These are phyloP conservation scores for Silvanus unidentatus DNA, from an alignment of 2,888 invertebrate genomes.

Conservation along the genomic window DNA sequence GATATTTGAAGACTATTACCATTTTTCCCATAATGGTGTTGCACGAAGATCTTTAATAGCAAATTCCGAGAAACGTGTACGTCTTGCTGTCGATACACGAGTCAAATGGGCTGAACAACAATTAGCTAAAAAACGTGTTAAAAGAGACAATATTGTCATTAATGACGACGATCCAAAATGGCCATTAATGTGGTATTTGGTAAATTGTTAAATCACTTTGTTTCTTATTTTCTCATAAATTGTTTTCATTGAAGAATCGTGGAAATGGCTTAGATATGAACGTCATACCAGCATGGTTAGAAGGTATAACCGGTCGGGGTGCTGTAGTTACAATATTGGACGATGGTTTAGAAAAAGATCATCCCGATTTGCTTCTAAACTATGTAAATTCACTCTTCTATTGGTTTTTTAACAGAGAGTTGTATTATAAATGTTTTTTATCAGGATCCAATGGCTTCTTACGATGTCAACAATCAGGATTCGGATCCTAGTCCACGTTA, in stretches of 20 bases:
- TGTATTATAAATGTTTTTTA: too few species aligned
- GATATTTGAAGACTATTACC: slow-evolving; percentile 84
- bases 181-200: slow-evolving; percentile 96
- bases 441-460: slow-evolving; percentile 91
- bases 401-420: too few species aligned
- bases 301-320: slow-evolving; percentile 88
- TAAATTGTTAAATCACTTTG: slow-evolving; percentile 52
- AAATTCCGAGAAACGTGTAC: slow-evolving; percentile 63
- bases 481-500: slow-evolving; percentile 96
- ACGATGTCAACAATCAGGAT: slow-evolving; percentile 95
- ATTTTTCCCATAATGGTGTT: slow-evolving; percentile 75
- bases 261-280: slow-evolving; percentile 95
- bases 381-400: slow-evolving; percentile 69
- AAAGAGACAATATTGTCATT: slow-evolving; percentile 73
- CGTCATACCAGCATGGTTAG: slow-evolving; percentile 91
- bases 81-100: slow-evolving; percentile 66
- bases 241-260: slow-evolving; percentile 60
- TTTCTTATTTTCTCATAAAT: not conserved
- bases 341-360: slow-evolving; percentile 92
- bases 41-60: slow-evolving; percentile 70
- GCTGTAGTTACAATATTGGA: slow-evolving; percentile 96
- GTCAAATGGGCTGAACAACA: slow-evolving; percentile 84
- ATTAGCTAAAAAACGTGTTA: slow-evolving; percentile 68
- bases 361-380: slow-evolving; percentile 86
- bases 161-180: slow-evolving; percentile 75